Evolutionary conservation across 2,888 invertebrate species (phyloP).

Genomic region (Drosophila diplacantha): DNA sequence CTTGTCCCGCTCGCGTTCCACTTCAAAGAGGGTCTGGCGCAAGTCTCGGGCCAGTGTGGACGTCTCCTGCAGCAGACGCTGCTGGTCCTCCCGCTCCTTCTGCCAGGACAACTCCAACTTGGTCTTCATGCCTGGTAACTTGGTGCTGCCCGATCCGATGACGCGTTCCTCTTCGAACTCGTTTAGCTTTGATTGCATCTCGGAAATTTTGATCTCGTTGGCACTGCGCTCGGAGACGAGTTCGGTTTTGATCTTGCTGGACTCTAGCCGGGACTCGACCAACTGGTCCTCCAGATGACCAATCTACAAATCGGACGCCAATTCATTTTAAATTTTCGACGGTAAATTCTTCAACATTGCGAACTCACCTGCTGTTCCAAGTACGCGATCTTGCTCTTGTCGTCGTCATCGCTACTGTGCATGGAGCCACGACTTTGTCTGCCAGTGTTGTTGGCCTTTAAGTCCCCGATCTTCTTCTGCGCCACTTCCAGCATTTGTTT

Average conservation of each 20-base stretch:
- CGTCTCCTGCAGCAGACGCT: slow-evolving; percentile 92
- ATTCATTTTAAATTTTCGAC: not conserved
- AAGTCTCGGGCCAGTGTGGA: slow-evolving; percentile 92
- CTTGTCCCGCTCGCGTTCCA: slow-evolving; percentile 93
- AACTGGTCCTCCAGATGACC: slow-evolving; percentile 92
- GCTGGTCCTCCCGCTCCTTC: slow-evolving; percentile 94
- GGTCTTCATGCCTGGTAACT: slow-evolving; percentile 90
- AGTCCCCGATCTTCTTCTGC: slow-evolving; percentile 88
- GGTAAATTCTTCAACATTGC: too few species aligned
- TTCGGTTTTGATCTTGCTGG: slow-evolving; percentile 91
- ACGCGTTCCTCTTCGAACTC: slow-evolving; percentile 91
- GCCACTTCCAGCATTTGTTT: slow-evolving; percentile 93
- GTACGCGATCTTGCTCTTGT: slow-evolving; percentile 83
- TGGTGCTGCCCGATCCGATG: slow-evolving; percentile 88
- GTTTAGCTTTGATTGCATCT: slow-evolving; percentile 88
- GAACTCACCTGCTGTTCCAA: slow-evolving; percentile 85
- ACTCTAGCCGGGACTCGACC: slow-evolving; percentile 88
- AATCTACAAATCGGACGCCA: slow-evolving; percentile 71
- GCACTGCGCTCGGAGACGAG: slow-evolving; percentile 92
- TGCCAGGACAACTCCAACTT: slow-evolving; percentile 95
- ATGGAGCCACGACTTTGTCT: slow-evolving; percentile 82
- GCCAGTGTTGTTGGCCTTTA: slow-evolving; percentile 81
- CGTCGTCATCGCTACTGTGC: slow-evolving; percentile 87
- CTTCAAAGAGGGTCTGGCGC: slow-evolving; percentile 91
- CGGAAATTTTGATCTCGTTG: slow-evolving; percentile 90